These are phyloP conservation scores for Agrotis exclamationis DNA, from an alignment of 2,888 invertebrate species.

Conservation along the genomic window DNA sequence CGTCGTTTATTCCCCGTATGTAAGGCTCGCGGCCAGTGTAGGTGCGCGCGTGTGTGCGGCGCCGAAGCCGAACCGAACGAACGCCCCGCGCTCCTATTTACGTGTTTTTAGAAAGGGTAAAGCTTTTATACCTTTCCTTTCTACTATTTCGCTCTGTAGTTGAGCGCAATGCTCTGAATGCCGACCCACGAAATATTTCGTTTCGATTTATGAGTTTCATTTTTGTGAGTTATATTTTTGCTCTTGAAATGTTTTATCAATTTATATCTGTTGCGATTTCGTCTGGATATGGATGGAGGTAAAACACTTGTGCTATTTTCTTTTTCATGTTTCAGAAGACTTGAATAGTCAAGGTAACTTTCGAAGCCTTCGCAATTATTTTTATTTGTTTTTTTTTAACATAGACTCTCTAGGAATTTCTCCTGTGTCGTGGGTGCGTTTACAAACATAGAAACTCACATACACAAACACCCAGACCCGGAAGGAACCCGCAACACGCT, in stretches of 20 bases:
- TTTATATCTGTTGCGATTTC: conserved; percentile 64
- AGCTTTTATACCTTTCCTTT: conserved; percentile 90
- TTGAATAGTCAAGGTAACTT: conserved; percentile 2
- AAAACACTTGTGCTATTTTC: conserved; percentile 38
- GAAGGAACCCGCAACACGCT: no score
- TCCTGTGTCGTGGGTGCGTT: no score
- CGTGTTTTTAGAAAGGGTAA: conserved; percentile 90
- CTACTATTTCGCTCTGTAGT: conserved; percentile 87
- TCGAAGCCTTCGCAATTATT: neutral
- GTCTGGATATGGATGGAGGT: conserved; percentile 20
- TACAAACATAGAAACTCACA: no score
- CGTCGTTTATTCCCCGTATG: conserved; percentile 89
- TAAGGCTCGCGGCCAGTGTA: conserved; percentile 77
- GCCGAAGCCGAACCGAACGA: conserved; percentile 79
- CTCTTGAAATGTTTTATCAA: conserved; percentile 78
- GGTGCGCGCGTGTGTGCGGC: conserved; percentile 80
- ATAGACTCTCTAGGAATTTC: no score
- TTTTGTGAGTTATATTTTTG: conserved; percentile 82
- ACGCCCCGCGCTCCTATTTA: conserved; percentile 85
- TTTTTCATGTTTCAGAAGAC: conserved; percentile 12
- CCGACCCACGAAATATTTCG: conserved; percentile 85
- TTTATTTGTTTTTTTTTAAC: no score
- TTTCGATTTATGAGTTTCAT: conserved; percentile 88
- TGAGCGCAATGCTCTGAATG: conserved; percentile 83
- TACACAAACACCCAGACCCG: no score